phyloP scores from a whole-genome alignment of 2,113 vertebrate species.

The Amazona guildingii region DNA sequence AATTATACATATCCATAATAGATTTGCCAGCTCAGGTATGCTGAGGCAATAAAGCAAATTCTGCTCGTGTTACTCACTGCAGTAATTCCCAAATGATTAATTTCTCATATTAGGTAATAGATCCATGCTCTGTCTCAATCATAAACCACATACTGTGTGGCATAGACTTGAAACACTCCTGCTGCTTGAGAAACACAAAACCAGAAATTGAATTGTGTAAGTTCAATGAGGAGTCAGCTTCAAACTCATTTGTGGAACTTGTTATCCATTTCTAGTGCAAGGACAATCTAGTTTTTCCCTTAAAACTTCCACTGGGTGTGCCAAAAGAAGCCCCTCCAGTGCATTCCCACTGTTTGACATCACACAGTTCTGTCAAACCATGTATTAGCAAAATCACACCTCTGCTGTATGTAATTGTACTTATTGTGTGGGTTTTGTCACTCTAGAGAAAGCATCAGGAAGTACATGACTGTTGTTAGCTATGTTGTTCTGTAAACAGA shows the following conservation, averaged over 20 bases:
- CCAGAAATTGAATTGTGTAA: background rate
- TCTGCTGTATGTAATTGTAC: background rate
- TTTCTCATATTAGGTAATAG: background rate
- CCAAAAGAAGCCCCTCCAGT: background rate
- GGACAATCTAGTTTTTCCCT: background rate
- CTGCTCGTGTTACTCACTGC: background rate
- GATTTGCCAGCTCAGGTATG: background rate
- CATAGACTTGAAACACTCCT: background rate
- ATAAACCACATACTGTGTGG: background rate
- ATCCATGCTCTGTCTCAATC: background rate
- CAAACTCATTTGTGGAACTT: background rate
- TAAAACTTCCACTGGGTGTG: background rate
- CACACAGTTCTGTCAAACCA: background rate
- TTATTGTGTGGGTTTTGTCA: background rate
- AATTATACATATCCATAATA: background rate
- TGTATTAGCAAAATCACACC: background rate
- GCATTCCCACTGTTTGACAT: background rate
- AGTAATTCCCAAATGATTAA: slow-evolving; percentile 25
- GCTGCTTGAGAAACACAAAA: background rate
- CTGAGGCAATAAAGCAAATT: slow-evolving; percentile 7
- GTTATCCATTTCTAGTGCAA: background rate
- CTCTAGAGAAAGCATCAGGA: background rate
- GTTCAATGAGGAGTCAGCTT: background rate
- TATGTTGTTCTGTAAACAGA: background rate
- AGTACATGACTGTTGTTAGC: background rate